phyloP scores from a whole-genome alignment of 2,797 vertebrate genomes.

The Holocentrus rufus region DNA sequence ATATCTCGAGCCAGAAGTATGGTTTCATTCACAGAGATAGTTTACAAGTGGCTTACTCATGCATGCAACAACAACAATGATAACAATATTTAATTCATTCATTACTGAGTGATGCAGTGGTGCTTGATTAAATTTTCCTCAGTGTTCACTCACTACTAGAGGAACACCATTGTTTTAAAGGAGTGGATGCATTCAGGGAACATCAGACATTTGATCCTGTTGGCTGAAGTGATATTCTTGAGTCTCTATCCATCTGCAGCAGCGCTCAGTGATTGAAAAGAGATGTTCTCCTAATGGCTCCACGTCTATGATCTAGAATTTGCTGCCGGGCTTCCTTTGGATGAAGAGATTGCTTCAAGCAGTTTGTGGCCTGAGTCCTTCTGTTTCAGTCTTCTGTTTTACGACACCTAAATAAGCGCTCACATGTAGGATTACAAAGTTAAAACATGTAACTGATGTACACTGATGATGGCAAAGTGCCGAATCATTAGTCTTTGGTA shows the following conservation, averaged over 20 bases:
- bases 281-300: constrained; percentile 35
- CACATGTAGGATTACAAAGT: too few species aligned
- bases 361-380: too few species aligned
- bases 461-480: too few species aligned
- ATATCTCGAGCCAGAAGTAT: neutral
- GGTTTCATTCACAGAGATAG: constrained; percentile 1
- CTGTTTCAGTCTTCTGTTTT: too few species aligned
- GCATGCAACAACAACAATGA: too few species aligned
- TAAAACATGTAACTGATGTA: too few species aligned
- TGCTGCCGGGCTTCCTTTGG: neutral
- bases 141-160: neutral
- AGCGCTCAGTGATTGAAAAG: constrained; percentile 44
- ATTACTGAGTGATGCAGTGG: too few species aligned
- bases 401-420: too few species aligned
- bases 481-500: too few species aligned
- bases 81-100: too few species aligned
- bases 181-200: neutral
- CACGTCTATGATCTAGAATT: constrained; percentile 2
- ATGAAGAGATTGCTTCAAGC: too few species aligned
- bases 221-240: constrained; percentile 53
- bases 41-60: neutral
- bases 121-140: too few species aligned
- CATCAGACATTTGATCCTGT: constrained; percentile 47
- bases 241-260: constrained; percentile 53
- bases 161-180: constrained; percentile 17